Evolutionary conservation across 1,140 invertebrate genomes (phyloP).

Genomic region (Drosophila sucinea): DNA sequence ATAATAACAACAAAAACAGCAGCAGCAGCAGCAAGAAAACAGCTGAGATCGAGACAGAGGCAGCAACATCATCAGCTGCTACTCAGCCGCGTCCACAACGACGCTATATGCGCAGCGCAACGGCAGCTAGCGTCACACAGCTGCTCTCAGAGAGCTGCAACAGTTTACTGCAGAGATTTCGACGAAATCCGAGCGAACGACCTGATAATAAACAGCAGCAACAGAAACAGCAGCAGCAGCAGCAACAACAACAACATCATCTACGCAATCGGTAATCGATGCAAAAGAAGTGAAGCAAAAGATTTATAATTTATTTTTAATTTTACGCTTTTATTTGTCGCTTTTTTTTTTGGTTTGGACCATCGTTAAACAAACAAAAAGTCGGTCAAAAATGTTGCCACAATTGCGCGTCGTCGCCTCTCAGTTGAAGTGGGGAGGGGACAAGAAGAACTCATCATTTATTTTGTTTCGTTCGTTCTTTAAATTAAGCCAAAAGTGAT

Average conservation of each 20-base stretch:
- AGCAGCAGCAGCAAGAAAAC: conserved; percentile 48
- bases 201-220: conserved; percentile 76
- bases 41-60: conserved; percentile 54
- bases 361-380: conserved; percentile 59
- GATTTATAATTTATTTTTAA: conserved; percentile 77
- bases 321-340: conserved; percentile 49
- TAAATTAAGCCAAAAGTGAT: conserved; percentile 55
- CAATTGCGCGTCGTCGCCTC: conserved; percentile 39
- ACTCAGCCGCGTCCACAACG: conserved; percentile 85
- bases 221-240: conserved; percentile 42
- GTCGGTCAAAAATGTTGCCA: conserved; percentile 72
- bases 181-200: conserved; percentile 88
- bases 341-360: conserved; percentile 37
- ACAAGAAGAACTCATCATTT: conserved; percentile 28
- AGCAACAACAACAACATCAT: conserved; percentile 53
- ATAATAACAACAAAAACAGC: conserved; percentile 19
- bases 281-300: conserved; percentile 70
- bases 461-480: conserved; percentile 46
- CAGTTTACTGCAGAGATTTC: conserved; percentile 90
- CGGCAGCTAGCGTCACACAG: conserved; percentile 91
- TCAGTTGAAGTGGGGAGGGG: not conserved
- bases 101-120: conserved; percentile 89
- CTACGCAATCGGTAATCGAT: conserved; percentile 78
- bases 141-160: conserved; percentile 92
- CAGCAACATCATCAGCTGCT: conserved; percentile 19